Evolutionary conservation across 92 coral and sea anemone genomes (phyloP).

Genomic region (Pocillopora meandrina): DNA sequence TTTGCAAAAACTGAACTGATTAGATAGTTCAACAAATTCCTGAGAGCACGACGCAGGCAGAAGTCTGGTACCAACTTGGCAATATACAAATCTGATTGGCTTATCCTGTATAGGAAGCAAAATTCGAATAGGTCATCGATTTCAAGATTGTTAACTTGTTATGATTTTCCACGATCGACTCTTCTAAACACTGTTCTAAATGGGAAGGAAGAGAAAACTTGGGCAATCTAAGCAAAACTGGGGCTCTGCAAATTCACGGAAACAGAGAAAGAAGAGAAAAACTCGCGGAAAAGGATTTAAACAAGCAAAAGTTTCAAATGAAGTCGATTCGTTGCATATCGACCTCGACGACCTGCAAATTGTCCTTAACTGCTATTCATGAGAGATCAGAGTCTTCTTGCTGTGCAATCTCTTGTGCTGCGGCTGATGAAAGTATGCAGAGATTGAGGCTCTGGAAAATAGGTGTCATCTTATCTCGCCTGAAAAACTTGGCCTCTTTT

Average conservation of each 20-base stretch:
- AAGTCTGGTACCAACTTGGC: not conserved
- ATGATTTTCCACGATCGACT: not conserved
- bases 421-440: not conserved
- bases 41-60: not conserved
- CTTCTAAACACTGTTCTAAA: not conserved
- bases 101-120: conserved; percentile 1
- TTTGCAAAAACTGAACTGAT: too few species aligned
- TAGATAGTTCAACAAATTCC: not conserved
- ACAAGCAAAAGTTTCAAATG: not conserved
- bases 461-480: conserved; percentile 5
- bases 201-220: conserved; percentile 31
- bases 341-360: not conserved
- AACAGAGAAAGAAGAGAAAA: conserved; percentile 31
- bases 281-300: conserved; percentile 13
- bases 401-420: not conserved
- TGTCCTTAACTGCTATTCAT: not conserved
- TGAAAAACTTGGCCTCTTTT: not conserved
- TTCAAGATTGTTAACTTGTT: not conserved
- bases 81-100: conserved; percentile 29
- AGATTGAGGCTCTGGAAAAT: not conserved
- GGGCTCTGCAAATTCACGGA: conserved; percentile 7
- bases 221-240: conserved; percentile 9
- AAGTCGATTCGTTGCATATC: not conserved
- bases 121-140: conserved; percentile 27
- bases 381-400: not conserved